Evolutionary conservation across 35 echinoderm and acorn worm genomes (phyloP), one percentile per base, ranked within the genome.

Genomic region (Eucidaris tribuloides): DNA sequence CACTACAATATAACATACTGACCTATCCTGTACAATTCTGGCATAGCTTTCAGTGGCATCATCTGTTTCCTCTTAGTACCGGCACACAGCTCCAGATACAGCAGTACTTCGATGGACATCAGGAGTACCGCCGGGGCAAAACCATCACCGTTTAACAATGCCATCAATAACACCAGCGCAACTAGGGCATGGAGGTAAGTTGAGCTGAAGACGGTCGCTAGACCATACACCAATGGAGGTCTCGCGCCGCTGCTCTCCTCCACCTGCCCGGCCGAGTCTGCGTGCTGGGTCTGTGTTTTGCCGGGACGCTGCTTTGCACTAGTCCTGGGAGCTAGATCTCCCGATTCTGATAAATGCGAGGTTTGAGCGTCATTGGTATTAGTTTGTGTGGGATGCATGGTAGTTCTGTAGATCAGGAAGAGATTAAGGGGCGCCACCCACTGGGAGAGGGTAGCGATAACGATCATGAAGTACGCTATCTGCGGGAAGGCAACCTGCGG

Each of bases 61-160:
- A 92, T 27, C 49, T 92, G 89, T 18, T 65, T 76, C 15, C 59
- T 83, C 23, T 76, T 70, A 24, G 78, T 84, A 19, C 74, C 70
- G 23, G 85, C 66, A 58, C 70, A 78, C 11, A 93, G 25, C 78
- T 92, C 90, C 42, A 98, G 40, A n/a, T 42, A 81, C 3, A 98
- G 40, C 0, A 87, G 18, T 20, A 77, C 65, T 28, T 98, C 90
- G 39, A 89, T 18, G 24, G 83, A 33, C 33, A 98, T 76, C 13
- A 92, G 62, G 2, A 86, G 38, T 14, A 98, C 44, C n/a, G 86
- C 52, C 20, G 86, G 86, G 19, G 82, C 64, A 23, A 93, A 44
- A 2, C 95, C 95, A 87, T 98, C 95, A 9, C 82, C 89, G 22
- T 93, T 78, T 37, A 97, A 79, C 18, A 98, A 37, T 18, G 82